Evolutionary conservation across 2,797 vertebrate genomes (phyloP).

Genomic region (Mormyrops boulengeri): DNA sequence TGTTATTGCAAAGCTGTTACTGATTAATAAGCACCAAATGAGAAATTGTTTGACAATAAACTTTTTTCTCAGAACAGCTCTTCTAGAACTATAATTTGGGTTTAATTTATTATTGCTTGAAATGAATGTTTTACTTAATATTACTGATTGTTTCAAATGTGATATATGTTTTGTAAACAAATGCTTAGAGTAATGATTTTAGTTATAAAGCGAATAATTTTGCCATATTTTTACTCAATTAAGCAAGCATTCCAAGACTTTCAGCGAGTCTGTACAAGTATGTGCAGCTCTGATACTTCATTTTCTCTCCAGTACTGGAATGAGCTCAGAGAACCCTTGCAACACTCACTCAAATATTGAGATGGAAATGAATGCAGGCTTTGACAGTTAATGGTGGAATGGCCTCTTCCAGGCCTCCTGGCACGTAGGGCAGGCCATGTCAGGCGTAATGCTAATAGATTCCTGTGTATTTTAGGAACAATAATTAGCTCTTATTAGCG

Average conservation of each 20-base stretch:
- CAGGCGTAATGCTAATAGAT: constrained; percentile 15
- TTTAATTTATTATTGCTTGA: not conserved
- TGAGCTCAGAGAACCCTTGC: not conserved
- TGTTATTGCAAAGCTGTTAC: not conserved
- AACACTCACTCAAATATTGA: not conserved
- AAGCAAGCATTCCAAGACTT: not conserved
- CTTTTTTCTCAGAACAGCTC: not conserved
- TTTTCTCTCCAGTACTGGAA: not conserved
- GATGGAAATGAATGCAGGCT: constrained; percentile 9
- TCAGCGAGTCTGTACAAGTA: not conserved
- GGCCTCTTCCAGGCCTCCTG: not conserved
- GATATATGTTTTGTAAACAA: not conserved
- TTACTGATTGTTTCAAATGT: not conserved
- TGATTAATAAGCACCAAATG: not conserved
- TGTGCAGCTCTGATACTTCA: constrained; percentile 19
- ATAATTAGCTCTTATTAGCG: constrained; percentile 17
- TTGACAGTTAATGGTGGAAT: not conserved
- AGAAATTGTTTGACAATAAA: not conserved
- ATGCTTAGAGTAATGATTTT: not conserved
- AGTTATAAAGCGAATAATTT: not conserved
- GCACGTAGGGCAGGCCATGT: not conserved
- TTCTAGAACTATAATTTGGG: not conserved
- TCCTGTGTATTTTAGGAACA: constrained; percentile 5
- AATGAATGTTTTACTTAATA: not conserved
- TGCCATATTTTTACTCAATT: not conserved